Evolutionary conservation across 2,113 vertebrate genomes (phyloP), one percentile per base, ranked within the genome.

Genomic region (Boulengeromyrus knoepffleri): DNA sequence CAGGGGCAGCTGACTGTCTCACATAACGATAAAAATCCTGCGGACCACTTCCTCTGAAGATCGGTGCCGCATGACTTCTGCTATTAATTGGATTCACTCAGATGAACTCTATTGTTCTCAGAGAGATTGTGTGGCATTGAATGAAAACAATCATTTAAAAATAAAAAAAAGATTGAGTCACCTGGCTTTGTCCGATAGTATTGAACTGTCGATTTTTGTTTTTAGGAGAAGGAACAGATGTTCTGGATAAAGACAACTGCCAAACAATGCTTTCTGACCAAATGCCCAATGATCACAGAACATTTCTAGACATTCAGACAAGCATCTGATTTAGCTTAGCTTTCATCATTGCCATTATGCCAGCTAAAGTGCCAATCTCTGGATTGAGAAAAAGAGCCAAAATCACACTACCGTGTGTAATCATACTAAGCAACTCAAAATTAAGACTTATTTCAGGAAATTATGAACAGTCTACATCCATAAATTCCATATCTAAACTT

Each of bases 11-110:
- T n/a, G 42, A 53, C 77, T 83, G 88, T 24, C 15, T 47, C 66
- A 39, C 27, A 83, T 52, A 52, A 83, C 3, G 47, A 47, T 24
- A 53, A 27, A 39, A 39, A 89, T 89, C 45, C 46, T 15, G 46
- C n/a, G 3, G 58, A 70, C 42, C 56, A 36, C 70, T 39, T 83
- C 50, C 46, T 52, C 66, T 89, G 70, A 39, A 83, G 12, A 83
- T 36, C 88, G 3, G 56, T 31, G 31, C 46, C 8, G 46, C 17
- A 3, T n/a, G 45, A 86, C 45, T 50, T 27, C 47, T 50, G 88
- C 88, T 27, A 49, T 89, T 89, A 89, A 89, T 80, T 89, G 47
- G 46, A 89, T 8, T 80, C 66, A 21, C 66, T 89, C 74, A 47
- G 77, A 80, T 74, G 62, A 36, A 89, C 66, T 17, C 70, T 17